phyloP scores from a whole-genome alignment of 2,113 vertebrate genomes.

The Cynoglossus semilaevis region DNA sequence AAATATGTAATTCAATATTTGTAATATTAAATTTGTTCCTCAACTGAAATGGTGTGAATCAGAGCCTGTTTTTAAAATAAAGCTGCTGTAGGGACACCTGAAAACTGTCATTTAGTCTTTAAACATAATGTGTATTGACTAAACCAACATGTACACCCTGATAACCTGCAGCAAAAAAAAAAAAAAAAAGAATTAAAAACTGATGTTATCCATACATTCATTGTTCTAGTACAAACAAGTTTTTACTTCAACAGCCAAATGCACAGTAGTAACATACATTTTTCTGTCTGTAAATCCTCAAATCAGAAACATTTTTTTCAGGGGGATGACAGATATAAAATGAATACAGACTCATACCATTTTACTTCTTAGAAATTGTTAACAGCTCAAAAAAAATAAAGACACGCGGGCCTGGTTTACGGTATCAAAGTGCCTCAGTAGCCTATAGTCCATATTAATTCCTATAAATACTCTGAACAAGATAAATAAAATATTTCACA shows the following conservation, averaged over 20 bases:
- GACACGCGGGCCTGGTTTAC: constrained; percentile 8
- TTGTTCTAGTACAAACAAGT: constrained; percentile 22
- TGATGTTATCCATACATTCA: constrained; percentile 17
- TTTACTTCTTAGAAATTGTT: constrained; percentile 20
- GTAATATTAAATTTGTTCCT: constrained; percentile 10
- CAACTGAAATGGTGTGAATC: neutral
- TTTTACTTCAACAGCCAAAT: constrained; percentile 5
- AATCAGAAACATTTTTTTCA: constrained; percentile 16
- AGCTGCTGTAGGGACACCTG: constrained; percentile 17
- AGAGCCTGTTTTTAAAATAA: neutral
- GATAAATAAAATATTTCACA: constrained; percentile 43
- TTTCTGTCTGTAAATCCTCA: constrained; percentile 17
- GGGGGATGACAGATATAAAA: constrained; percentile 17
- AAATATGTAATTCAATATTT: constrained; percentile 1
- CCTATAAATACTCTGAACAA: constrained; percentile 44
- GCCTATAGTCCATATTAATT: constrained; percentile 21
- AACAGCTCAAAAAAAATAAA: constrained; percentile 13
- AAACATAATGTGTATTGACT: neutral
- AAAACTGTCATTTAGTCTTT: constrained; percentile 1
- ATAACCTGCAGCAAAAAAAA: neutral
- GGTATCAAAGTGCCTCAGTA: constrained; percentile 48
- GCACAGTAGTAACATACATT: constrained; percentile 25
- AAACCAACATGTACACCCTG: too few species aligned
- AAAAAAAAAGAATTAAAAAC: neutral
- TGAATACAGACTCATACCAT: constrained; percentile 3